Base-by-base conservation (phyloP, 1,140 invertebrate genomes). In the Saxidomus purpurata region DNA sequence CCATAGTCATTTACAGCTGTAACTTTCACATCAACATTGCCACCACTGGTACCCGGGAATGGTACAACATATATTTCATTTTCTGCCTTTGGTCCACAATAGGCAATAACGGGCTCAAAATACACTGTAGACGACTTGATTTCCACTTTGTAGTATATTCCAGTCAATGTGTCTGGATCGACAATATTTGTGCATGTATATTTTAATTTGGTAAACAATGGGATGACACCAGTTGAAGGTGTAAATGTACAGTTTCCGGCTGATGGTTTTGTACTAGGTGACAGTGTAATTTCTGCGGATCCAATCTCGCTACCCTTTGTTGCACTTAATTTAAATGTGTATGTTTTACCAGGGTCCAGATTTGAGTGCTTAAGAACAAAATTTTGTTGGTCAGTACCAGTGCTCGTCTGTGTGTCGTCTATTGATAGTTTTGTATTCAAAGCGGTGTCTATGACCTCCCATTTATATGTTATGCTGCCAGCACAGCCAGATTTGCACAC, bases 1-100 rank as follows among this genome's bases (percentile, higher is more conserved):
- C 92, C 92, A 85, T 83, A 63, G 34, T 92, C 88, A 91, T 94
- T 93, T 31, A 92, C 61, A 0, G 94, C 93, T 80, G 89, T 86
- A 15, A 95, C 91, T 40, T 83, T 77, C 1, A 95, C 47, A 17
- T 83, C 74, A n/a, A 93, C 92, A 31, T 52, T 52, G 1, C 15
- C 67, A 43, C 71, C 71, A 4, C 86, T 49, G 0, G 85, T 74
- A 0, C 83, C 89, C 17, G 91, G 82, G 67, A 79, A 92, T 9
- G 93, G 91, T 17, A 92, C 90, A 11, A 94, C 28, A 77, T 92
- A 93, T 13, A 94, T 71, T 43, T 85, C 28, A 49, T 86, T 89
- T 9, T 67, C 90, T 0, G 67, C 31, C n/a, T 89, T 63, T 1
- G 87, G 89, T 3, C 94, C 94, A 84, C 92, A 90, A 63, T 94